These are phyloP conservation scores for Nomada hirtipes DNA, from an alignment of 2,888 invertebrate genomes.

Conservation along the genomic window DNA sequence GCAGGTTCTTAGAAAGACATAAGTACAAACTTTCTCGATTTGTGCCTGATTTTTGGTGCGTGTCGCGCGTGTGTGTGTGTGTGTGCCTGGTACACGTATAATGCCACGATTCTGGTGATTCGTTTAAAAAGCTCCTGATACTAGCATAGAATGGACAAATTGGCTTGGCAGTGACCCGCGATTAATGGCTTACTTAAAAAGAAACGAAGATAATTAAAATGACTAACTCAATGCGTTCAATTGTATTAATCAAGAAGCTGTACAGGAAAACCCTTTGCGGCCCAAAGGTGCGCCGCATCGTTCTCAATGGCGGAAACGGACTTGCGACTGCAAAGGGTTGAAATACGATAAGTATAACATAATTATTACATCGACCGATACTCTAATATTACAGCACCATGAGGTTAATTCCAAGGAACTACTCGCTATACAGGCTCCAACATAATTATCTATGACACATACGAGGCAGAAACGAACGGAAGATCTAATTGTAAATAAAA, in stretches of 20 bases:
- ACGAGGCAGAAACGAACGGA: slow-evolving; percentile 39
- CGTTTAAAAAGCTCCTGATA: slow-evolving; percentile 31
- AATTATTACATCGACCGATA: slow-evolving; percentile 76
- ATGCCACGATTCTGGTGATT: slow-evolving; percentile 46
- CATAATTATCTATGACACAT: slow-evolving; percentile 48
- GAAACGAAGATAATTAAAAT: slow-evolving; percentile 67
- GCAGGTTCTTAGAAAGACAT: slow-evolving; percentile 63
- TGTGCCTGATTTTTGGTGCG: slow-evolving; percentile 40
- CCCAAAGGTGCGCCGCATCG: not conserved
- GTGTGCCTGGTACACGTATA: slow-evolving; percentile 18
- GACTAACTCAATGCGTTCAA: slow-evolving; percentile 77
- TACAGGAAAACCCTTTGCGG: slow-evolving; percentile 73
- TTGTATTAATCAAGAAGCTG: slow-evolving; percentile 81
- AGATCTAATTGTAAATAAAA: slow-evolving; percentile 48
- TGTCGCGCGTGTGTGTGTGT: slow-evolving; percentile 31
- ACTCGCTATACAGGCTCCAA: slow-evolving; percentile 65
- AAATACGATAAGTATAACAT: slow-evolving; percentile 69
- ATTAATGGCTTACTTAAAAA: slow-evolving; percentile 69
- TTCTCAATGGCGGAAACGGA: too few species aligned
- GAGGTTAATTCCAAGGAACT: slow-evolving; percentile 69
- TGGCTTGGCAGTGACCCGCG: slow-evolving; percentile 78
- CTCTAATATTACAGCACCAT: slow-evolving; percentile 77
- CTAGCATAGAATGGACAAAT: slow-evolving; percentile 73
- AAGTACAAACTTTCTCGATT: slow-evolving; percentile 71
- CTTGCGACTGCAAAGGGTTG: slow-evolving; percentile 11